Evolutionary conservation across 2,888 invertebrate genomes (phyloP), one percentile per base, ranked within the genome.

Genomic region (Argyra leucocephala): DNA sequence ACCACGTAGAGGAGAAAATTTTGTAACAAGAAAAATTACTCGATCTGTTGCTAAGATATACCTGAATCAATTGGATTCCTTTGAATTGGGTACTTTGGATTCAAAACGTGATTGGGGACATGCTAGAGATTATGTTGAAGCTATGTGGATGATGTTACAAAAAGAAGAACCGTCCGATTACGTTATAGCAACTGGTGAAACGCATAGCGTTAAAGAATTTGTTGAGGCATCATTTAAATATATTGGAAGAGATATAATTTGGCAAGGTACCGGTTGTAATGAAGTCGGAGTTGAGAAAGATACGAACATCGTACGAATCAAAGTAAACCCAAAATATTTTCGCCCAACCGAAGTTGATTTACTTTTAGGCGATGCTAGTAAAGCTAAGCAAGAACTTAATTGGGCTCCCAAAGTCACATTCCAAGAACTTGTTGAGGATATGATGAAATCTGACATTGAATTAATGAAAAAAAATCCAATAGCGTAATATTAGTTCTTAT

Each of bases 121-220:
- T 79, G 95, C 95, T 1, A 91, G 87, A 79, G 97, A 97, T 81
- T 97, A 96, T 78, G 92, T 97, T 9, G 92, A 96, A 90, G 99
- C 97, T 1, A 99, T 99, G 99, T 99, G 98, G 97, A 81, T 96
- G 77, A 99, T 99, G 94, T 83, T 99, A 21, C 99, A 99, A 78
- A 90, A 91, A 75, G 88, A 93, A 0, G 79, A 82, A 48, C 91
- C 99, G 0, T 92, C 96, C 64, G 99, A 99, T 81, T 98, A 90
- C 82, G 98, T 99, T 6, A 94, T 99, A 72, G 96, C 99, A 6
- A 96, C 96, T 0, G 96, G 96, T 0, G 91, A 94, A 78, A 86
- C 90, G 18, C 96, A 96, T 80, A 96, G 93, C 77, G 98, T 99
- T 0, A 83, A 93, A 15, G 95, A 98, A 80, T 99, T 99, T 82